Conservation (phyloP, 2,797 vertebrate species). For the Eulemur coronatus region DNA sequence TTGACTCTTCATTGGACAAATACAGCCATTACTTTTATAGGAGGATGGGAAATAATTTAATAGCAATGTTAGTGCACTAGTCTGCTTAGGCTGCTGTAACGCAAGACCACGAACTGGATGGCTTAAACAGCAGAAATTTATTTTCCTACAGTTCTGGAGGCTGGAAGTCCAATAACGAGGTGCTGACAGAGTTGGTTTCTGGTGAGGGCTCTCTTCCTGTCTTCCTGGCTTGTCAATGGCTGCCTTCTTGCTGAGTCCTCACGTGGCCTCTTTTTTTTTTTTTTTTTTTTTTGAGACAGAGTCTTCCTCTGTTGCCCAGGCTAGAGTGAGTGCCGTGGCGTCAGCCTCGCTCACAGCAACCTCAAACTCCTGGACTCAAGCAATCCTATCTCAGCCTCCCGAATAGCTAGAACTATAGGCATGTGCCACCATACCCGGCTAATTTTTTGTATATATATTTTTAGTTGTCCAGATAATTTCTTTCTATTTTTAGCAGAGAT, state of each 20-base stretch:
- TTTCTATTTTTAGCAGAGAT: no score
- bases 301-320: no score
- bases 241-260: background rate
- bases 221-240: background rate
- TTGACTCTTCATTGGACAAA: background rate
- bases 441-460: no score
- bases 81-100: background rate
- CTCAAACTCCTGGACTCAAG: no score
- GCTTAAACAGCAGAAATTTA: background rate
- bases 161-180: background rate
- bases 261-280: background rate
- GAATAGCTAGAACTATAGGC: no score
- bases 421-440: no score
- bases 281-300: no score
- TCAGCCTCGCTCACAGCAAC: no score
- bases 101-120: background rate
- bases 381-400: no score
- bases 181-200: background rate
- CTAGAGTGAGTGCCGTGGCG: no score
- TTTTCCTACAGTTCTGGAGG: background rate
- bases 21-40: background rate
- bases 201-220: background rate
- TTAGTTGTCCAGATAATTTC: no score
- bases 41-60: background rate
- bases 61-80: background rate